Conservation (phyloP, 2,113 vertebrate genomes). For the Danio rerio region GRCz12tu NC_133178.1:57526501-57527000, state of each 20-base stretch:
- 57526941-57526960: conserved; percentile 72
- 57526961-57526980: conserved; percentile 38
- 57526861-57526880: conserved; percentile 53
- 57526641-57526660: conserved; percentile 70
- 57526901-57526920: conserved; percentile 60
- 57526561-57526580: conserved; percentile 3
- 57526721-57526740: background rate
- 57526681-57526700: conserved; percentile 62
- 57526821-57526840: conserved; percentile 53
- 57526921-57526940: conserved; percentile 58
- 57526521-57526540: too few relatives aligned
- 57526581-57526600: conserved; percentile 45
- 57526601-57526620: conserved; percentile 38
- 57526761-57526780: conserved; percentile 10
- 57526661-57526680: conserved; percentile 57
- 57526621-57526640: conserved; percentile 62
- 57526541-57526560: conserved; percentile 9
- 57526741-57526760: background rate
- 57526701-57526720: conserved; percentile 60
- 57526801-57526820: conserved; percentile 6
- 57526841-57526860: conserved; percentile 33
- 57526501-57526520: background rate
- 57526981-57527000: conserved; percentile 44
- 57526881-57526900: conserved; percentile 61
- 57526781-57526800: background rate